phyloP scores from a whole-genome alignment of 2,797 vertebrate species.

The Rhinophrynus dorsalis region DNA sequence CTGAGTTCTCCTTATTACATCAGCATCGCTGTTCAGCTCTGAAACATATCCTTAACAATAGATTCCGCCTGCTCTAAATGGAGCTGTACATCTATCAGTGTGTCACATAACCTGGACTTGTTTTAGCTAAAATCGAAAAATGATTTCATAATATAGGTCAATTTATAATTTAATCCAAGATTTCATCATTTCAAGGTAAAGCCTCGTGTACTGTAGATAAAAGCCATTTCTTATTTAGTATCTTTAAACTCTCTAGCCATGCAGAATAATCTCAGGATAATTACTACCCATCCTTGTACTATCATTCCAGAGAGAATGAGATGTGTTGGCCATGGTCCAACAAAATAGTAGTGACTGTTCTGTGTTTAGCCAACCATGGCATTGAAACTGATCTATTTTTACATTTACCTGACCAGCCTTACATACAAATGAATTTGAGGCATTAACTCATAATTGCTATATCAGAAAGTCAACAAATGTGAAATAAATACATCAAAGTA shows the following conservation, averaged over 20 bases:
- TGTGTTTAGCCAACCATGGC: conserved; percentile 51
- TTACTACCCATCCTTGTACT: conserved; percentile 45
- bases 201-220: conserved; percentile 1
- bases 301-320: conserved; percentile 46
- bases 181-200: conserved; percentile 9
- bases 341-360: conserved; percentile 46
- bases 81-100: no score
- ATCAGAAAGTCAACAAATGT: conserved; percentile 21
- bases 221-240: background rate
- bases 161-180: background rate
- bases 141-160: background rate
- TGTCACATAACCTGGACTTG: no score
- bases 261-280: conserved; percentile 43
- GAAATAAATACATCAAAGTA: background rate
- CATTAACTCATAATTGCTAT: conserved; percentile 50
- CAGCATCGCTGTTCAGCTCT: no score
- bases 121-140: conserved; percentile 6
- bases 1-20: no score
- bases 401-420: conserved; percentile 54
- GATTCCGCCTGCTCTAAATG: no score
- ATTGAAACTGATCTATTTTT: conserved; percentile 60
- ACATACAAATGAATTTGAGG: conserved; percentile 52
- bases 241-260: conserved; percentile 8
- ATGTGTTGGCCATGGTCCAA: conserved; percentile 51
- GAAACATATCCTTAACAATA: no score